phyloP scores from a whole-genome alignment of 2,113 vertebrate species.

The Amazona vittata region DNA sequence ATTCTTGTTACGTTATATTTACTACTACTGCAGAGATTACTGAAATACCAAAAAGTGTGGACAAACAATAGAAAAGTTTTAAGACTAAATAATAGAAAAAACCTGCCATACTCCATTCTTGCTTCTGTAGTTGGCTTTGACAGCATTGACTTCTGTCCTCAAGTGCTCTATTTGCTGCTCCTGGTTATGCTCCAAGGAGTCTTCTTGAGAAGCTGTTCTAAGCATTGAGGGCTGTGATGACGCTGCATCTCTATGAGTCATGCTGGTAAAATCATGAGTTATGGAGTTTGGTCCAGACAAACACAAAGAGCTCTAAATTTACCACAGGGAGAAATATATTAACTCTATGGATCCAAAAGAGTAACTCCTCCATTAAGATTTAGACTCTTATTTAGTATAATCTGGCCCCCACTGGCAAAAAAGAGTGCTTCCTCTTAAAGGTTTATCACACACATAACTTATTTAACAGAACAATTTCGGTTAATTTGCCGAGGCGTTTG shows the following conservation, averaged over 20 bases:
- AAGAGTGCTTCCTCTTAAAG: background rate
- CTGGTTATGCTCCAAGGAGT: constrained; percentile 80
- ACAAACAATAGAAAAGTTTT: background rate
- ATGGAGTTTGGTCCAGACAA: constrained; percentile 84
- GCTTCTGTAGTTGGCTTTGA: constrained; percentile 82
- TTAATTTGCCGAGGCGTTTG: background rate
- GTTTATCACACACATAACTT: background rate
- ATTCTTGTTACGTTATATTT: background rate
- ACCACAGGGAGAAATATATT: background rate
- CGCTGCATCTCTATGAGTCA: constrained; percentile 73
- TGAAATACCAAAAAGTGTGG: background rate
- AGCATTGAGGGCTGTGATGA: constrained; percentile 69
- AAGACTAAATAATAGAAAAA: background rate
- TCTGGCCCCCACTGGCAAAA: background rate
- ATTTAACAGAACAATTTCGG: background rate
- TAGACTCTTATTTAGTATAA: background rate
- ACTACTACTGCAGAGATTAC: background rate
- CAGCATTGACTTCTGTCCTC: constrained; percentile 77
- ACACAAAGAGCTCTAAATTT: constrained; percentile 83
- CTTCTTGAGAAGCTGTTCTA: constrained; percentile 83
- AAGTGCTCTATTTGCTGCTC: constrained; percentile 86
- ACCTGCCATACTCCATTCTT: constrained; percentile 76
- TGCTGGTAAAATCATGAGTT: constrained; percentile 76
- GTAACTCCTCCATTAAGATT: background rate
- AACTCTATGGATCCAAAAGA: background rate